A percentile compares a stretch with the other conserved stretches of the same genome.
Conservation (phyloP, 2,797 vertebrate species). For the Crocodylus rhombifer region DNA sequence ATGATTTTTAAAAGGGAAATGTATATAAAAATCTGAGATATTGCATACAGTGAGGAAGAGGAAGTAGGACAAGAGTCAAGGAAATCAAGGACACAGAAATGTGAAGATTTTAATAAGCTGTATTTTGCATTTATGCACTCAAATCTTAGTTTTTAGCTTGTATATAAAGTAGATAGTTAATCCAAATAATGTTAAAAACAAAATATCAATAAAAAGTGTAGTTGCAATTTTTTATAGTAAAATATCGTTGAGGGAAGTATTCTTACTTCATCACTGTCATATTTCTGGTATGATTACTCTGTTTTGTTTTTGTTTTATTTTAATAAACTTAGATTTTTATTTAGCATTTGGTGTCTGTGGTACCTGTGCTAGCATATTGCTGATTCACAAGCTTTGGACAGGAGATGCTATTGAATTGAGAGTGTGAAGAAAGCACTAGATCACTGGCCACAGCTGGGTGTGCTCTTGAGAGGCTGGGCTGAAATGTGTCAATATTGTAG, state of each 20-base stretch:
- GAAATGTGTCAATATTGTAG: neutral
- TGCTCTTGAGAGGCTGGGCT: neutral
- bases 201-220: neutral
- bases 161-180: neutral
- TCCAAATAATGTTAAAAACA: neutral
- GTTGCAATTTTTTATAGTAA: neutral
- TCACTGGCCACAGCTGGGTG: neutral
- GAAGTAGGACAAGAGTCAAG: slow-evolving; percentile 14
- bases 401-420: slow-evolving; percentile 22
- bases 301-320: neutral
- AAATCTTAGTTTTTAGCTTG: neutral
- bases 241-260: neutral
- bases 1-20: slow-evolving; percentile 51
- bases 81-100: slow-evolving; percentile 29
- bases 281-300: fast-evolving
- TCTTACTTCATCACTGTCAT: fast-evolving
- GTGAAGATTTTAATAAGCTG: neutral
- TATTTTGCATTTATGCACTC: neutral
- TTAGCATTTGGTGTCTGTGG: slow-evolving; percentile 5
- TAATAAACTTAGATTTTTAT: neutral
- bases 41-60: slow-evolving; percentile 27
- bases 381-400: neutral
- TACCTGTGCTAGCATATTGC: slow-evolving; percentile 3
- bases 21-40: slow-evolving; percentile 43
- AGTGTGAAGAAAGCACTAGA: neutral